Evolutionary conservation across 2,113 vertebrate genomes (phyloP).

Genomic region (Tupaia tana): DNA sequence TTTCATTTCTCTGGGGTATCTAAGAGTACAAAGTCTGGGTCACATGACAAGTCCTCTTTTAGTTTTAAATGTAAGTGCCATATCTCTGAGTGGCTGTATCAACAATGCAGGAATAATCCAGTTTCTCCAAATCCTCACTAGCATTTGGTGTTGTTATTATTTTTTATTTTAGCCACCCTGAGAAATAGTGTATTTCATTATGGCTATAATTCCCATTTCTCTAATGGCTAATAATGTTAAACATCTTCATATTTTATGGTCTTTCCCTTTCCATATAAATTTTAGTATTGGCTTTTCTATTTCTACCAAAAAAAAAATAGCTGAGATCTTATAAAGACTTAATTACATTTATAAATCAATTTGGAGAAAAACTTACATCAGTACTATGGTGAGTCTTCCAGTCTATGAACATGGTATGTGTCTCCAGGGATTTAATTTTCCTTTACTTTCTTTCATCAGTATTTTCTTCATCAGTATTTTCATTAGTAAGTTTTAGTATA

Average conservation of each 20-base stretch:
- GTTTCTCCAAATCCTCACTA: not conserved
- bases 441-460: not conserved
- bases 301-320: not conserved
- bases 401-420: not conserved
- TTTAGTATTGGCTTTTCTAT: not conserved
- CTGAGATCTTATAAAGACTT: not conserved
- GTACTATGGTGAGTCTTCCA: not conserved
- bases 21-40: not conserved
- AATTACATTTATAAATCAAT: not conserved
- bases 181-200: not conserved
- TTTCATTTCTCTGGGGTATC: not conserved
- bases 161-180: not conserved
- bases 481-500: not conserved
- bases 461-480: not conserved
- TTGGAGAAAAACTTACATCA: not conserved
- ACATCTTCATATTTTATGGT: not conserved
- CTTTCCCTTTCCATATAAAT: not conserved
- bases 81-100: not conserved
- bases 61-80: not conserved
- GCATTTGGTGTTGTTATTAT: not conserved
- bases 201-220: not conserved
- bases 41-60: not conserved
- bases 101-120: not conserved
- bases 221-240: not conserved
- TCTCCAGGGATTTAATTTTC: not conserved